Conservation (phyloP, 2,888 invertebrate species). For the Cyclophora punctaria region DNA sequence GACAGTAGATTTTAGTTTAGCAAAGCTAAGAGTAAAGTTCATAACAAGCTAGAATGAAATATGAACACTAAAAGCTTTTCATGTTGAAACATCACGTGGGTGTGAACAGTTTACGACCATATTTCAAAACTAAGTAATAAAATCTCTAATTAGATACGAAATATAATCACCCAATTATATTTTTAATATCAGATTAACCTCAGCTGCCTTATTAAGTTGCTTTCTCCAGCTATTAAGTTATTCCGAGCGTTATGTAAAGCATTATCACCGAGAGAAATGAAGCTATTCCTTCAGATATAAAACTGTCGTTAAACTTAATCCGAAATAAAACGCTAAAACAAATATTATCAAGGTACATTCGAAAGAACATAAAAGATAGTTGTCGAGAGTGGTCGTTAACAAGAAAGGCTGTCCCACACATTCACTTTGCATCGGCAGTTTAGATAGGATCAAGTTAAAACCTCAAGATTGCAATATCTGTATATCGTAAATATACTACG, state of each 20-base stretch:
- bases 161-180: no score
- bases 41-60: no score
- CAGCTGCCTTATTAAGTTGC: no score
- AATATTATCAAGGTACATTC: constrained; percentile 31
- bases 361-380: constrained; percentile 43
- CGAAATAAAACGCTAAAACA: constrained; percentile 21
- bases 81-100: no score
- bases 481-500: constrained; percentile 30
- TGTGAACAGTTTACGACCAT: no score
- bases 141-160: no score
- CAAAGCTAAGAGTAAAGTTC: no score
- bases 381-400: constrained; percentile 44
- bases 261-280: constrained; percentile 8
- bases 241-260: not conserved
- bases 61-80: no score
- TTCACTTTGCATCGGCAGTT: constrained; percentile 45
- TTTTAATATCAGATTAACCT: no score
- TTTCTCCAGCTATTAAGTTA: no score
- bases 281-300: constrained; percentile 8
- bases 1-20: no score
- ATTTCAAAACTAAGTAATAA: no score
- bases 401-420: constrained; percentile 53
- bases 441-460: constrained; percentile 48
- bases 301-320: constrained; percentile 19
- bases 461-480: constrained; percentile 40